phyloP scores from a whole-genome alignment of 2,888 invertebrate genomes.

The Camponotus fellah region DNA sequence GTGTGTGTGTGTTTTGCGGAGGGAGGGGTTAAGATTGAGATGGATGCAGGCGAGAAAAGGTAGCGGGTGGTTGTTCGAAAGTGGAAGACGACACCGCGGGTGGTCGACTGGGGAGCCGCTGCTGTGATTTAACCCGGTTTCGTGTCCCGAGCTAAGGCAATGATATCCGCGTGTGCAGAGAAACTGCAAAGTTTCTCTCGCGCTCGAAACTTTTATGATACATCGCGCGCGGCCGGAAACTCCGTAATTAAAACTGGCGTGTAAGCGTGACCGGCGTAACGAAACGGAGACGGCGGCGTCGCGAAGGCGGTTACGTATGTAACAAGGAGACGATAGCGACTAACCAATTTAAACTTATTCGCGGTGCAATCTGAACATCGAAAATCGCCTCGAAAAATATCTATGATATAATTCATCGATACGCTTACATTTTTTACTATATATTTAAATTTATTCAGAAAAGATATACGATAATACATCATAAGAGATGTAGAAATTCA shows the following conservation, averaged over 20 bases:
- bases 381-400: background rate
- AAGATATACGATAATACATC: background rate
- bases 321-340: slow-evolving; percentile 7
- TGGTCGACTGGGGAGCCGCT: slow-evolving; percentile 61
- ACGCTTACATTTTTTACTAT: too few species aligned
- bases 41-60: slow-evolving; percentile 26
- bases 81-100: slow-evolving; percentile 49
- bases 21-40: slow-evolving; percentile 16
- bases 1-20: background rate
- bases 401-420: background rate
- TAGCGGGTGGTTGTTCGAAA: slow-evolving; percentile 45
- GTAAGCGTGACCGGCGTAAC: slow-evolving; percentile 74
- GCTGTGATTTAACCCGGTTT: slow-evolving; percentile 69
- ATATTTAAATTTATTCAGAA: too few species aligned
- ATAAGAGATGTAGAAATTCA: background rate
- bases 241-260: slow-evolving; percentile 78
- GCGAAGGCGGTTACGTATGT: slow-evolving; percentile 14
- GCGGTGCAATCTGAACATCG: background rate
- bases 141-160: slow-evolving; percentile 67
- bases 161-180: slow-evolving; percentile 62
- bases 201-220: slow-evolving; percentile 77
- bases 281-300: slow-evolving; percentile 55
- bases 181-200: slow-evolving; percentile 58
- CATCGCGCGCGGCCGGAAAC: slow-evolving; percentile 68
- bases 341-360: slow-evolving; percentile 26